Base-by-base conservation (phyloP, 1,140 invertebrate species). In the Diploscapter pachys region DNA sequence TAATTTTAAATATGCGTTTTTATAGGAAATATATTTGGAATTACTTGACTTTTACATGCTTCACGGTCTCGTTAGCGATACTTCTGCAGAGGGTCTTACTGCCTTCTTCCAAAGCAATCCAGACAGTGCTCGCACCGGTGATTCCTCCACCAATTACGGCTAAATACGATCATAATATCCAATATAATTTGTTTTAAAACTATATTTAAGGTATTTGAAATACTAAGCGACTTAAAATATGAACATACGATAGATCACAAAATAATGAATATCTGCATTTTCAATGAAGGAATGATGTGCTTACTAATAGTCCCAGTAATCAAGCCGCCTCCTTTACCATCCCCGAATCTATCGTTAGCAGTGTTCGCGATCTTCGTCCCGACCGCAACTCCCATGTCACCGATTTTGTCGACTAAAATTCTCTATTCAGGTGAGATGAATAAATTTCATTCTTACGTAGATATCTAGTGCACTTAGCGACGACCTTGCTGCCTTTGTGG, bases 361-460 rank as follows among this genome's bases (percentile, higher is more conserved):
- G 77, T 57, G 52, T 76, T 67, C 3, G 79, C 79, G 48, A 80
- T 9, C n/a, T 53, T 76, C 59, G 57, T 75, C 13, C 79, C 79
- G 2, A 80, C 62, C 4, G 77, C 54, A 48, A 79, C 76, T 65
- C 79, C 79, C 54, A 80, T 76, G 49, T 79, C 79, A 72, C 79
- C 79, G 51, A 80, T 80, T 61, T 80, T 80, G 55, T 80, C 79
- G 55, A 80, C 79, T 80, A 61, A 72, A 80, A 55, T 11, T 9
- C 13, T 49, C 56, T 13, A 2, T 57, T 62, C 8, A 54, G n/a
- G 11, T 54, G 31, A 59, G 57, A 59, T 1, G 57, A 31, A 59
- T 11, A 59, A 2, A 11, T 52, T 51, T n/a, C 49, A 68, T 6
- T 75, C 78, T 61, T 57, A 80, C 79, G 57, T 51, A 80, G 63